Evolutionary conservation across 2,888 invertebrate species (phyloP).

Genomic region (Mythimna lalbum): DNA sequence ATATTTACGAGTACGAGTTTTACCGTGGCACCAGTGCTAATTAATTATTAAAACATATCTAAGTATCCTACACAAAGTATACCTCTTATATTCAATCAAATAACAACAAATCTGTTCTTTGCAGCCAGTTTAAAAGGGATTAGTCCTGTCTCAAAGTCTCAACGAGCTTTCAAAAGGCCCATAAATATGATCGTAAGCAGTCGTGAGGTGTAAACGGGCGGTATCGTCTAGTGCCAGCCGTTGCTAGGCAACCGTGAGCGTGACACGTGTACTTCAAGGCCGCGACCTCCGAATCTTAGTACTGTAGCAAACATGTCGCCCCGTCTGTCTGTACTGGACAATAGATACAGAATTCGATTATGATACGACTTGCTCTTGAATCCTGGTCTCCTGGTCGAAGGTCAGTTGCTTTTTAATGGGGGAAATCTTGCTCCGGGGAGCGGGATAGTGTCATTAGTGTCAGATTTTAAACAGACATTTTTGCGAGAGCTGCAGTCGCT

Average conservation of each 20-base stretch:
- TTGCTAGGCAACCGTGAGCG: constrained; percentile 53
- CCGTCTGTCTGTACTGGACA: constrained; percentile 32
- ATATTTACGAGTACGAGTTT: too few species aligned
- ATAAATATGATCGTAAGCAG: neutral
- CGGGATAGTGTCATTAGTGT: too few species aligned
- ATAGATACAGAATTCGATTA: constrained; percentile 15
- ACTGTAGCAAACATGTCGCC: constrained; percentile 13
- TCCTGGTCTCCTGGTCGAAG: constrained; percentile 7
- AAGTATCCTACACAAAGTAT: too few species aligned
- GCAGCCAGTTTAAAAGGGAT: neutral
- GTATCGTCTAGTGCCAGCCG: constrained; percentile 44
- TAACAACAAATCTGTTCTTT: neutral
- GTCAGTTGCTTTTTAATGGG: neutral
- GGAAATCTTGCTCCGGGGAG: too few species aligned
- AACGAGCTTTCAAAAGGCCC: neutral
- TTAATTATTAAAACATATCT: too few species aligned
- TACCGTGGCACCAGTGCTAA: too few species aligned
- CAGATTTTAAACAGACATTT: too few species aligned
- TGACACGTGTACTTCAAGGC: constrained; percentile 61
- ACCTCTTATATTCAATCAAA: neutral
- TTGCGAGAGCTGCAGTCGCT: too few species aligned
- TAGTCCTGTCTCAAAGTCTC: neutral
- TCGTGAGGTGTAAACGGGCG: constrained; percentile 25
- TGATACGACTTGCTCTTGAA: too few species aligned
- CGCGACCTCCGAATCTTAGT: constrained; percentile 43